phyloP scores from a whole-genome alignment of 2,888 invertebrate genomes.

The Caenorhabditis sp. region DNA sequence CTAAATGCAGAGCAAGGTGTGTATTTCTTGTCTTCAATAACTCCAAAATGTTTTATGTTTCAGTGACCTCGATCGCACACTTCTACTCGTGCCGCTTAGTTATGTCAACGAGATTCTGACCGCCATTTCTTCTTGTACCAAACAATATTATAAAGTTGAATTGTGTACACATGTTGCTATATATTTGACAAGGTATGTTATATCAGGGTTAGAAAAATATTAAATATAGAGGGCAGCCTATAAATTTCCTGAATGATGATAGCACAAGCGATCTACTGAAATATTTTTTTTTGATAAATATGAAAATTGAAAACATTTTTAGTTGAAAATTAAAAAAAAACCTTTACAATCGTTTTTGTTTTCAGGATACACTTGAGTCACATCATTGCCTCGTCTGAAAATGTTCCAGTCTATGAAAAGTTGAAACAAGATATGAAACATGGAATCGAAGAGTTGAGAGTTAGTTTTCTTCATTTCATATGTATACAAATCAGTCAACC shows the following conservation, averaged over 20 bases:
- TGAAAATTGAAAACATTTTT: background rate
- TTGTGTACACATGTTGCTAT: constrained; percentile 81
- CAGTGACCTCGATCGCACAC: constrained; percentile 89
- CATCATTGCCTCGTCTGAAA: constrained; percentile 79
- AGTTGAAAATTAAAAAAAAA: background rate
- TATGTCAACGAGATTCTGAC: constrained; percentile 82
- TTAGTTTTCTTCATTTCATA: constrained; percentile 10
- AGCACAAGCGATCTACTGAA: background rate
- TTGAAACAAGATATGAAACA: constrained; percentile 77
- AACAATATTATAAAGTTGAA: constrained; percentile 80
- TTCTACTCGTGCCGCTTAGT: constrained; percentile 85
- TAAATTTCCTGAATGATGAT: background rate
- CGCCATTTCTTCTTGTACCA: constrained; percentile 79
- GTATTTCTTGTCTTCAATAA: too few relatives aligned
- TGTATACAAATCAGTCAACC: constrained; percentile 5
- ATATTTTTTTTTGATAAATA: background rate
- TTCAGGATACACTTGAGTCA: constrained; percentile 75
- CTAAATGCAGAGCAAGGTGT: constrained; percentile 41
- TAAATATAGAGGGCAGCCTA: background rate
- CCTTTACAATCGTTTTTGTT: constrained; percentile 7
- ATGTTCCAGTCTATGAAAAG: constrained; percentile 78
- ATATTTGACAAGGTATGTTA: constrained; percentile 74
- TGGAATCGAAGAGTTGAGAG: constrained; percentile 74
- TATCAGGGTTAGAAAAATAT: background rate
- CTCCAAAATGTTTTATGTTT: too few relatives aligned